These are phyloP conservation scores for Prostheceraeus crozeri DNA, from an alignment of 2,888 invertebrate species.

Conservation along the genomic window DNA sequence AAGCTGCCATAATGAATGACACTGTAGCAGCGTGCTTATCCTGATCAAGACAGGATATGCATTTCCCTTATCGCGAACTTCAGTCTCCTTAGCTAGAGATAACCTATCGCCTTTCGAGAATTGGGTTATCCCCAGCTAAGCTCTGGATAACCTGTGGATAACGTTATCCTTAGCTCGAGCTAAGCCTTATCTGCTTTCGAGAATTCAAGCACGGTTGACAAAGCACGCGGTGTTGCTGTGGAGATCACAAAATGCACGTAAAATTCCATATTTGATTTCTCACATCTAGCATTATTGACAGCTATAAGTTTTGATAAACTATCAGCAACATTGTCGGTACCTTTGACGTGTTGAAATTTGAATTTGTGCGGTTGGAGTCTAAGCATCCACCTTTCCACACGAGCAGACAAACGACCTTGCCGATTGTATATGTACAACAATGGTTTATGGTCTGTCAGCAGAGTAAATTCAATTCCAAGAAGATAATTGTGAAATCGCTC, in stretches of 20 bases:
- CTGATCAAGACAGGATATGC: too few species aligned
- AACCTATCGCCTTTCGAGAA: too few species aligned
- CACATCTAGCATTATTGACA: conserved; percentile 2
- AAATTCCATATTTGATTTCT: conserved; percentile 11
- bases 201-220: too few species aligned
- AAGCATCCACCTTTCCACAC: conserved; percentile 16
- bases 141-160: too few species aligned
- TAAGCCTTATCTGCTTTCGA: too few species aligned
- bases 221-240: conserved; percentile 11
- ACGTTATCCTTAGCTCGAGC: too few species aligned
- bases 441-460: conserved; percentile 37
- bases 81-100: too few species aligned
- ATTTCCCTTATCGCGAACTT: too few species aligned
- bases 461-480: conserved; percentile 33
- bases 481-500: conserved; percentile 37
- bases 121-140: too few species aligned
- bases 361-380: conserved; percentile 20
- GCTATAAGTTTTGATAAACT: conserved; percentile 15
- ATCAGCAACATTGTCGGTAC: conserved; percentile 4
- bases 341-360: conserved; percentile 1
- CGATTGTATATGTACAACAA: conserved; percentile 30
- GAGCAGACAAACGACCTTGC: not conserved
- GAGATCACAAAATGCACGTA: not conserved
- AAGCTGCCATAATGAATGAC: too few species aligned
- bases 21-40: too few species aligned